Evolutionary conservation across 2,888 invertebrate species (phyloP).

Genomic region (Oscheius onirici): DNA sequence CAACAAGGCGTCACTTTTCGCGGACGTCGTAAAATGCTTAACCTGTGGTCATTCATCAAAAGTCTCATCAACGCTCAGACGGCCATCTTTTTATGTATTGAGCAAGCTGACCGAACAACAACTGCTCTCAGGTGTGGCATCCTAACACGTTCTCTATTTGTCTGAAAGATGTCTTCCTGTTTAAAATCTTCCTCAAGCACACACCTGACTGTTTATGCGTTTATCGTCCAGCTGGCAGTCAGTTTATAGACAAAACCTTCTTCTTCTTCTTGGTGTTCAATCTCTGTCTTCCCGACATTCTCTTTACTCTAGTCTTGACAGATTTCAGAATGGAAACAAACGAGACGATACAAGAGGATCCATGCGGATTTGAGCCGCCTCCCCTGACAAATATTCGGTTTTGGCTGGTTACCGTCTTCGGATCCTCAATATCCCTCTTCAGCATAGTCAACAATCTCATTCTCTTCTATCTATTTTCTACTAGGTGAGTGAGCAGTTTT

Average conservation of each 20-base stretch:
- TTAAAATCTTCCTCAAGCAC: no score
- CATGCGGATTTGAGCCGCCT: slow-evolving; percentile 47
- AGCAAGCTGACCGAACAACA: no score
- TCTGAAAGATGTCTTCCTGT: no score
- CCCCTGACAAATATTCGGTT: slow-evolving; percentile 55
- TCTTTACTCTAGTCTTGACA: neutral
- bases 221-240: neutral
- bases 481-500: slow-evolving; percentile 44
- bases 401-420: slow-evolving; percentile 65
- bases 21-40: neutral
- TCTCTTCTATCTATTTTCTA: slow-evolving; percentile 60
- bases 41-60: slow-evolving; percentile 8
- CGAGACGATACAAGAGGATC: neutral
- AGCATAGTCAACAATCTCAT: slow-evolving; percentile 64
- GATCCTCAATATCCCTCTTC: slow-evolving; percentile 59
- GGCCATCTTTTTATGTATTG: no score
- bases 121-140: no score
- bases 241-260: neutral
- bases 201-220: no score
- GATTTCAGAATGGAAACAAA: slow-evolving; percentile 19
- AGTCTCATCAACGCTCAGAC: neutral
- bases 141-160: no score
- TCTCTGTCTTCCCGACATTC: neutral
- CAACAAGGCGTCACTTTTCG: neutral
- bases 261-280: neutral